Base-by-base conservation (phyloP, 1,140 invertebrate species). In the Sitophilus oryzae region DNA sequence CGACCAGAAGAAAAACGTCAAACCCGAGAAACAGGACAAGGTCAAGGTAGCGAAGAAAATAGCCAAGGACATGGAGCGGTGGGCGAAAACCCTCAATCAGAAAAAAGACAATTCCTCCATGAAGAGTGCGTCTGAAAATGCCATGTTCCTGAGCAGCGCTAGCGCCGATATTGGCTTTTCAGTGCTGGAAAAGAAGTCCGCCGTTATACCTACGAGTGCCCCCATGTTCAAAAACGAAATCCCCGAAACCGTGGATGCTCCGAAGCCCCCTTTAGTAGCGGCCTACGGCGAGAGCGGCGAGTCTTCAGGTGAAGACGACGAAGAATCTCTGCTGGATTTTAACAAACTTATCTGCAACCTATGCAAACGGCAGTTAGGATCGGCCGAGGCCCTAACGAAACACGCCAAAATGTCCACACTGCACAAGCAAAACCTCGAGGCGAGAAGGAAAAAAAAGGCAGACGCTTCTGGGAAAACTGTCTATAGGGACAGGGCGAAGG, bases 1-100 rank as follows among this genome's bases (percentile, higher is more conserved):
- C 2, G 69, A 71, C 9, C 73, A 76, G 56, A 72, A 72, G 56
- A 79, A 81, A 58, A 79, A 77, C 58, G 75, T 75, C 30, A 85
- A 81, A 57, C 68, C 77, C 52, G 79, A 78, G 34, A 85, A 89
- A 61, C 84, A 89, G 46, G 91, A 94, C 61, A 94, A 98, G 77
- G 91, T 93, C 0, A 97, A 96, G 76, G 92, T 96, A 11, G 96
- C 96, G 1, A 96, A 97, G 68, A 96, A 96, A 74, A 97, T 98
- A 64, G 94, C 93, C 0, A 97, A 97, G 75, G 69, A 72, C 43
- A 79, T 80, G 77, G 78, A 77, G 81, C 68, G 77, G 11, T 99
- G 96, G 96, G 96, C 96, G 0, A 94, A 97, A 68, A 93, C 91
- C 4, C 75, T 97, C 46, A 98, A 98, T 74, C 93, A 97, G 67